A percentile compares a stretch with the other conserved stretches of the same genome.
phyloP scores from a whole-genome alignment of 2,113 vertebrate genomes.

The Pedetes capensis region DNA sequence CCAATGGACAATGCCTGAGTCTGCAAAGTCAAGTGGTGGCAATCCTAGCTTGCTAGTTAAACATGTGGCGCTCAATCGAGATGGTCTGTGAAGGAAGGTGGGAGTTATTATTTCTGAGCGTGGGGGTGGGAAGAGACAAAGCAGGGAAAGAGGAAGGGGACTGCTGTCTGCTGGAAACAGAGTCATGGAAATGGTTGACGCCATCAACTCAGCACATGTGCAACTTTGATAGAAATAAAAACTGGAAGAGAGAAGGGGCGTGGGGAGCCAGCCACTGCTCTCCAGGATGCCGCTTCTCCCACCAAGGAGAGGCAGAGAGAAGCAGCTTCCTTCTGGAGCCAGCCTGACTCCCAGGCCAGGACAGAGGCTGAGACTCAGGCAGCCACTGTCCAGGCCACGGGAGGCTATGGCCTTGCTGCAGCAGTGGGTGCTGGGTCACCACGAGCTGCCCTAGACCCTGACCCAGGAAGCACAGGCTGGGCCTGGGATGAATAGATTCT shows the following conservation, averaged over 20 bases:
- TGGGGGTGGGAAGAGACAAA: no score
- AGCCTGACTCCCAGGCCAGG: background rate
- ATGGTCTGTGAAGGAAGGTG: no score
- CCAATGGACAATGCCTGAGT: background rate
- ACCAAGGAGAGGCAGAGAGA: background rate
- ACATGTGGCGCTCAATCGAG: no score
- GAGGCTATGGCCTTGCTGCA: background rate
- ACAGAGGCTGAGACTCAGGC: background rate
- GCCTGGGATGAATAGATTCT: background rate
- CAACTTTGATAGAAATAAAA: background rate
- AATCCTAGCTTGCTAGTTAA: no score
- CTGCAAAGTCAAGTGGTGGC: background rate
- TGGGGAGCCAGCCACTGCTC: background rate
- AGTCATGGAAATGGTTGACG: background rate
- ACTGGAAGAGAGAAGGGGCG: background rate
- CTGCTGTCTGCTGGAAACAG: no score
- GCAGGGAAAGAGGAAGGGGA: no score
- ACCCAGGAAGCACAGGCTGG: background rate
- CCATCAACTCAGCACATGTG: background rate
- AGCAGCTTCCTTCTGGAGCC: background rate
- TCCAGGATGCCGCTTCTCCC: background rate
- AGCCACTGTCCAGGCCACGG: background rate
- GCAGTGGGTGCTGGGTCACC: fast-evolving
- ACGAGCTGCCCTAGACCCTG: background rate
- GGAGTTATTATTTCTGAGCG: background rate